These are phyloP conservation scores for Drosophila equinoxialis DNA, from an alignment of 1,140 invertebrate genomes.

Conservation along the genomic window DNA sequence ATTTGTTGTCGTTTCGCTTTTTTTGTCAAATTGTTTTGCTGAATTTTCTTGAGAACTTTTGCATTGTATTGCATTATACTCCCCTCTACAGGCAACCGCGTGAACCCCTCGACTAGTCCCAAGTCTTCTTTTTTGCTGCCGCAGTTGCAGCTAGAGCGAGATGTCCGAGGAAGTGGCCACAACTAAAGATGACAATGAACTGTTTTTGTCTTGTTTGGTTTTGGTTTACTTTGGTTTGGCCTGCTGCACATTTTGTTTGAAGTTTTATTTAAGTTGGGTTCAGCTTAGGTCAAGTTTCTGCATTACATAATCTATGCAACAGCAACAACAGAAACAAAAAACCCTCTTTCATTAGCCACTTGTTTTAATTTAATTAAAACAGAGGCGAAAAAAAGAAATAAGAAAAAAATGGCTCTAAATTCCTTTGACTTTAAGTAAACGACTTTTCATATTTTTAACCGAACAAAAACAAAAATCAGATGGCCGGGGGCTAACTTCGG, in stretches of 20 bases:
- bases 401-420: not conserved
- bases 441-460: not conserved
- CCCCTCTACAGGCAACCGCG: constrained; percentile 14
- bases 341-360: constrained; percentile 37
- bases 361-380: constrained; percentile 45
- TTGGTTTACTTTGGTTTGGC: constrained; percentile 31
- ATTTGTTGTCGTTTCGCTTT: constrained; percentile 81
- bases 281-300: constrained; percentile 27
- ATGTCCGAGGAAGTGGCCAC: constrained; percentile 77
- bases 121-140: constrained; percentile 31
- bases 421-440: not conserved
- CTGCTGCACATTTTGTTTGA: constrained; percentile 12
- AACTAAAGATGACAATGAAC: constrained; percentile 76
- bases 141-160: constrained; percentile 59
- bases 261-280: constrained; percentile 5
- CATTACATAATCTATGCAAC: constrained; percentile 40
- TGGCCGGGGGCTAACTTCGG: too few relatives aligned
- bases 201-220: constrained; percentile 59
- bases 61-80: constrained; percentile 73
- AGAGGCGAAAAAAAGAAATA: not conserved
- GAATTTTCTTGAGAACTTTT: constrained; percentile 81
- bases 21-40: constrained; percentile 80
- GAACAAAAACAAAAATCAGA: not conserved
- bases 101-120: constrained; percentile 18
- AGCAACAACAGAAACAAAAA: constrained; percentile 7